Evolutionary conservation across 2,888 invertebrate genomes (phyloP).

Genomic region (Lepidocyrtinus sp.): DNA sequence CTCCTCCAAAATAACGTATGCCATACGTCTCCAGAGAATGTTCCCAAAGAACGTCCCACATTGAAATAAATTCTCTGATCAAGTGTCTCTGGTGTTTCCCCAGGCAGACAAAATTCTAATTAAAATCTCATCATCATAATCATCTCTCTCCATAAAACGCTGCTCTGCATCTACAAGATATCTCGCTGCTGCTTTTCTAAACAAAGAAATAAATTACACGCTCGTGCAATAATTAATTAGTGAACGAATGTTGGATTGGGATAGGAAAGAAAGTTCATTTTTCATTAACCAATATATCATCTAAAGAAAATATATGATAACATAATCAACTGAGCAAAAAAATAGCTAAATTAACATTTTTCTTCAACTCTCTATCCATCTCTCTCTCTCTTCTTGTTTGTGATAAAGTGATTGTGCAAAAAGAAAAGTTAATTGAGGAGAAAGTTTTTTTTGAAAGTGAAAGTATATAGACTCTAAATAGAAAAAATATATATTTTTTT

Average conservation of each 20-base stretch:
- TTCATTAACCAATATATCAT: slow-evolving; percentile 19
- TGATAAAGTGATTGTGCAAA: slow-evolving; percentile 44
- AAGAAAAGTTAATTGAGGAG: neutral
- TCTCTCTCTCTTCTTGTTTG: slow-evolving; percentile 22
- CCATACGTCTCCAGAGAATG: too few species aligned
- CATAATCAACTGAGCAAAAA: slow-evolving; percentile 29
- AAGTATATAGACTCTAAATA: neutral
- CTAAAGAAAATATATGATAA: slow-evolving; percentile 11
- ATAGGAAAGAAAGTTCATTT: neutral
- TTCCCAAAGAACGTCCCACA: too few species aligned
- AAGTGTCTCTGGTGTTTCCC: too few species aligned
- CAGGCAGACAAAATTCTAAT: too few species aligned
- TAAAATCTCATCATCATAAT: slow-evolving; percentile 56
- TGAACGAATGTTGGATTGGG: too few species aligned
- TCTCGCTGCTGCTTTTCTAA: slow-evolving; percentile 52
- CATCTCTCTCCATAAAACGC: slow-evolving; percentile 48
- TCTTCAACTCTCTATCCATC: slow-evolving; percentile 12
- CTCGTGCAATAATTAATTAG: slow-evolving; percentile 53
- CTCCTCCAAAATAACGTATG: slow-evolving; percentile 34
- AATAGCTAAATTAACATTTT: slow-evolving; percentile 16
- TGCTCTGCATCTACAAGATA: slow-evolving; percentile 44
- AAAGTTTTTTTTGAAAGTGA: slow-evolving; percentile 11
- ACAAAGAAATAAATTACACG: slow-evolving; percentile 24
- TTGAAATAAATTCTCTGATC: too few species aligned
- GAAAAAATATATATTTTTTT: neutral